Percentiles rank a stretch among this genome's conserved stretches.
phyloP scores from a whole-genome alignment of 2,113 vertebrate species.

The Pitta sordida region DNA sequence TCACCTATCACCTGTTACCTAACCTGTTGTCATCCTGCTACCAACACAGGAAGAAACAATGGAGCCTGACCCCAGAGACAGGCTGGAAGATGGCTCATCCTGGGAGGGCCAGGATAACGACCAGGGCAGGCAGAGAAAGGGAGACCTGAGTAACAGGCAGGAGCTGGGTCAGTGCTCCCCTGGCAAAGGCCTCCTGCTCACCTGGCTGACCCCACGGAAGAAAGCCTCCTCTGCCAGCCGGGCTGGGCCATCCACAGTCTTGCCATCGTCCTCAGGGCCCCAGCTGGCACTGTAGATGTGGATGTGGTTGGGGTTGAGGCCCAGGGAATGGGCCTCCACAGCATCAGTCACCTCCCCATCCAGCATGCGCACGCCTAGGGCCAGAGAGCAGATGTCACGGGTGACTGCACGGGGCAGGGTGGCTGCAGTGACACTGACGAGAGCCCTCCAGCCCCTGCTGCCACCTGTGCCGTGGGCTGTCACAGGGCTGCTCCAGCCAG shows the following conservation, averaged over 20 bases:
- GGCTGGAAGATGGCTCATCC: background rate
- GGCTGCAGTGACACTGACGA: accelerated
- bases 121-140: background rate
- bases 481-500: background rate
- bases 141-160: background rate
- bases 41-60: constrained; percentile 58
- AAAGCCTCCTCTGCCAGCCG: constrained; percentile 95
- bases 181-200: constrained; percentile 39
- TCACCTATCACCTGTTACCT: no score
- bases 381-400: background rate
- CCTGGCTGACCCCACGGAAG: constrained; percentile 90
- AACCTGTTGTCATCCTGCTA: no score
- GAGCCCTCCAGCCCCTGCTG: background rate
- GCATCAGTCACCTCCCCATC: constrained; percentile 97
- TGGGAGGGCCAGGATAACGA: accelerated
- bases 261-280: constrained; percentile 96
- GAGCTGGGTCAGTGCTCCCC: accelerated
- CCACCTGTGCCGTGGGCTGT: accelerated
- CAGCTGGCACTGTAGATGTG: constrained; percentile 98
- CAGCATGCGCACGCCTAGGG: constrained; percentile 94
- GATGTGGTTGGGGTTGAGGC: constrained; percentile 92
- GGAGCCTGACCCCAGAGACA: background rate
- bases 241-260: constrained; percentile 94
- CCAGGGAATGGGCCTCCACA: constrained; percentile 93
- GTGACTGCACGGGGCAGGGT: accelerated